A percentile compares a stretch with the other conserved stretches of the same genome.
phyloP scores from a whole-genome alignment of 2,888 invertebrate genomes.

The Sphaerophoria taeniata region DNA sequence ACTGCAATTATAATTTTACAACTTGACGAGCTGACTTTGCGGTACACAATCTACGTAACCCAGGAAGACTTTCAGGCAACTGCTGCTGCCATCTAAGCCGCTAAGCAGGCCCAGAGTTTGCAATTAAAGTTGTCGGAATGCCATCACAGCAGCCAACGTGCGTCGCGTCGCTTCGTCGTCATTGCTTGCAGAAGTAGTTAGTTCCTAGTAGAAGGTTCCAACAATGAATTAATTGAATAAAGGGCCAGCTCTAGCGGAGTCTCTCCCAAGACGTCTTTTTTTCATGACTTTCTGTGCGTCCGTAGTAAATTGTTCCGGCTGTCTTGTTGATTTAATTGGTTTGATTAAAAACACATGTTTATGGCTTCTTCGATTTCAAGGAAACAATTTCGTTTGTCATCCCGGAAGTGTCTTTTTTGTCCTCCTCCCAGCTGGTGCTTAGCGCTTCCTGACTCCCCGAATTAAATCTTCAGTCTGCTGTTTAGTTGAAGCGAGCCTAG shows the following conservation, averaged over 20 bases:
- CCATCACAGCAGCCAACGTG: conserved; percentile 15
- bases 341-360: conserved; percentile 67
- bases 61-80: conserved; percentile 6
- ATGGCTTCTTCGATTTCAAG: conserved; percentile 52
- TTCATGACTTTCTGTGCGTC: conserved; percentile 31
- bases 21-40: conserved; percentile 36
- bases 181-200: not conserved
- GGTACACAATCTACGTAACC: conserved; percentile 1
- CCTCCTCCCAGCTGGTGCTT: conserved; percentile 42
- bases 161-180: conserved; percentile 4
- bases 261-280: conserved; percentile 31
- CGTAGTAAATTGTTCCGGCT: conserved; percentile 3
- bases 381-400: conserved; percentile 19
- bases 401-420: conserved; percentile 35
- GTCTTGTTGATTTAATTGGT: conserved; percentile 65
- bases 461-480: conserved; percentile 22
- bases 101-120: not conserved
- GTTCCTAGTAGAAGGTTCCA: not conserved
- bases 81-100: not conserved
- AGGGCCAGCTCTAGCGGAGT: not conserved
- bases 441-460: conserved; percentile 40
- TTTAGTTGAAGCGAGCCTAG: not conserved
- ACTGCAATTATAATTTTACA: conserved; percentile 55
- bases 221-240: conserved; percentile 60
- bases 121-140: conserved; percentile 57